Percentiles rank a stretch among this genome's conserved stretches.
phyloP scores from a whole-genome alignment of 2,888 invertebrate species.

The Ophioninae sp. region DNA sequence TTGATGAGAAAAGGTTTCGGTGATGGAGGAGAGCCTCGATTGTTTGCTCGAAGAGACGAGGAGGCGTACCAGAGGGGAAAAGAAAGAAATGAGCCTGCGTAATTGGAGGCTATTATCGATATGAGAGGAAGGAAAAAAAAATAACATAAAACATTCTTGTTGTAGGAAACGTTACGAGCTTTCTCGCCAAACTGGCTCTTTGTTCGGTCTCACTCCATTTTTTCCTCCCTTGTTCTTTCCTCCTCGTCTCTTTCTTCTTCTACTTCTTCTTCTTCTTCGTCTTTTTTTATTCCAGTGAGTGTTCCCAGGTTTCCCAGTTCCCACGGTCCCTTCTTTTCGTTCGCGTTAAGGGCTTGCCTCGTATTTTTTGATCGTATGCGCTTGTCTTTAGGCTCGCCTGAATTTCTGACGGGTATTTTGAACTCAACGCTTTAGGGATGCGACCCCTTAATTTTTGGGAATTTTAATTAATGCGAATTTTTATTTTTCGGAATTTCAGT shows the following conservation, averaged over 20 bases:
- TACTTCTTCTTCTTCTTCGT: background rate
- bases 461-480: too few relatives aligned
- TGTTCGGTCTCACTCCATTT: constrained; percentile 36
- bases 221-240: constrained; percentile 27
- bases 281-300: constrained; percentile 2
- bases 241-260: constrained; percentile 15
- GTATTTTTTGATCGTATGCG: too few relatives aligned
- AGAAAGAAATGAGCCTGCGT: constrained; percentile 64
- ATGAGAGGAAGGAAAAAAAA: constrained; percentile 50
- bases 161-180: constrained; percentile 57
- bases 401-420: too few relatives aligned
- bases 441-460: too few relatives aligned
- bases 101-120: constrained; percentile 72
- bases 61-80: constrained; percentile 50
- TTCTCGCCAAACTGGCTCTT: constrained; percentile 64
- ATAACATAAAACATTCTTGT: constrained; percentile 27
- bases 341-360: constrained; percentile 32
- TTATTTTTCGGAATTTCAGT: too few relatives aligned
- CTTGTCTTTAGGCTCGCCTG: too few relatives aligned
- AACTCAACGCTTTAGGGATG: too few relatives aligned
- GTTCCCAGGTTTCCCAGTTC: constrained; percentile 43
- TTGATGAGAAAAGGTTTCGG: background rate
- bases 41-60: constrained; percentile 21
- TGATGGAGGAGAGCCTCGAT: background rate
- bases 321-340: constrained; percentile 34